Percentiles rank a stretch among this genome's conserved stretches.
These are phyloP conservation scores for Aramus guarauna DNA, from an alignment of 2,113 vertebrate genomes.

Conservation along the genomic window DNA sequence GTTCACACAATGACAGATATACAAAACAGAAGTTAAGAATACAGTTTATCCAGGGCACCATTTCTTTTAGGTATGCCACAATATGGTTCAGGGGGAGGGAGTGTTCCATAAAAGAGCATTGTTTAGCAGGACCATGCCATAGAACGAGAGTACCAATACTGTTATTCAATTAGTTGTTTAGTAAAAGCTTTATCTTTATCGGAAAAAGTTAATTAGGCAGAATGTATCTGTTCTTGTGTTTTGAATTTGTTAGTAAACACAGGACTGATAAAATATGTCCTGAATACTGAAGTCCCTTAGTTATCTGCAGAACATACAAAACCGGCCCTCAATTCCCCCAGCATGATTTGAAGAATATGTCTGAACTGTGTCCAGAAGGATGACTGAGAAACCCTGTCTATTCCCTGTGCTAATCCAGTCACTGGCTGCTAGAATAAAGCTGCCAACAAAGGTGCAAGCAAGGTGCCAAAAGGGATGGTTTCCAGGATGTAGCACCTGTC, in stretches of 20 bases:
- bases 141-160: fast-evolving
- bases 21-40: not conserved
- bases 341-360: not conserved
- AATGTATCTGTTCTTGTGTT: not conserved
- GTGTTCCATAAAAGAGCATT: not conserved
- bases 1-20: not conserved
- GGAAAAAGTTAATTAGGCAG: not conserved
- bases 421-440: not conserved
- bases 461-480: not conserved
- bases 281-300: not conserved
- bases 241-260: not conserved
- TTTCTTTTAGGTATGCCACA: not conserved
- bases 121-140: not conserved
- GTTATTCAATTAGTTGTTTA: not conserved
- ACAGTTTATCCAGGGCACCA: not conserved
- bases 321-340: not conserved
- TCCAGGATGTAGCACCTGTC: not conserved
- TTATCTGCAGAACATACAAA: not conserved
- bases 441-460: not conserved
- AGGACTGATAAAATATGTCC: not conserved
- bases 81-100: not conserved
- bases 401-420: not conserved
- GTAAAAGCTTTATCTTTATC: not conserved
- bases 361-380: not conserved
- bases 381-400: not conserved